These are phyloP conservation scores for Heloderma charlesbogerti DNA, from an alignment of 2,113 vertebrate species.

Conservation along the genomic window DNA sequence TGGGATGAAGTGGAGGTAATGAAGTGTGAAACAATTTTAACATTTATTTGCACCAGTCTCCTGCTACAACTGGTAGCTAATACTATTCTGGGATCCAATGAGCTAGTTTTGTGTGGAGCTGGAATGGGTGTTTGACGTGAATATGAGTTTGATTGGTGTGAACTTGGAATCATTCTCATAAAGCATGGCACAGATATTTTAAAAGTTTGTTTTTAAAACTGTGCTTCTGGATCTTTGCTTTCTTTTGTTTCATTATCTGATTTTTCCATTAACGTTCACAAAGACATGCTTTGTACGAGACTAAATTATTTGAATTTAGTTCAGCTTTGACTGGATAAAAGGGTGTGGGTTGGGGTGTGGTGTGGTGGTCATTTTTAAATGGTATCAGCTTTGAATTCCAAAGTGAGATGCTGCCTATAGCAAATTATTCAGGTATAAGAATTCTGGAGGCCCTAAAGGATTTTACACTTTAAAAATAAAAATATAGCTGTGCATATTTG, in stretches of 20 bases:
- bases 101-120: neutral
- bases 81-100: neutral
- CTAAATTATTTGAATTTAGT: neutral
- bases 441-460: neutral
- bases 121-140: neutral
- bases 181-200: neutral
- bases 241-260: neutral
- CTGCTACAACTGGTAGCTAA: neutral
- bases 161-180: neutral
- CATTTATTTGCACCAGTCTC: neutral
- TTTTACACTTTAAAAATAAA: neutral
- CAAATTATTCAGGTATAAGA: neutral
- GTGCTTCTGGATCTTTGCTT: neutral
- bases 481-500: neutral
- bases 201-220: neutral
- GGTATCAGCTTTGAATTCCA: neutral
- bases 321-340: neutral
- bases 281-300: neutral
- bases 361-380: neutral
- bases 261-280: neutral
- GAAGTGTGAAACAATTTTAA: neutral
- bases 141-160: neutral
- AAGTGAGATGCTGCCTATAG: neutral
- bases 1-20: neutral
- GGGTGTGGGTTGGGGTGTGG: no score